Percentiles rank a stretch among this genome's conserved stretches.
These are phyloP conservation scores for Actinia tenebrosa DNA, from an alignment of 64 coral and sea anemone genomes.

Conservation along the genomic window DNA sequence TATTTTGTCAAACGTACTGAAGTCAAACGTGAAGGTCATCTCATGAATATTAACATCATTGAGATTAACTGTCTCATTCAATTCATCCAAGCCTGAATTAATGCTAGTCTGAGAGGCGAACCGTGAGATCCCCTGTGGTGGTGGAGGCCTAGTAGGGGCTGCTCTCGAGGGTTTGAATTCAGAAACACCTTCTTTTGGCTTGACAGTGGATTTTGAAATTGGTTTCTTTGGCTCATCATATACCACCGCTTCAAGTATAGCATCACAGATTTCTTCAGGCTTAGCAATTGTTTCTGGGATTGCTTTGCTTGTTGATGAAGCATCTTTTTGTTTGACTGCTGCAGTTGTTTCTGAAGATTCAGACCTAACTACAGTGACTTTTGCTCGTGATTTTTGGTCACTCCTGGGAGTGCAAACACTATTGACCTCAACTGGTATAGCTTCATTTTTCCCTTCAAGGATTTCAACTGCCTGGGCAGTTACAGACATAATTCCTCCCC, in stretches of 20 bases:
- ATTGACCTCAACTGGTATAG: not conserved
- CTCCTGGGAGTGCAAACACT: not conserved
- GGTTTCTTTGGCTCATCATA: not conserved
- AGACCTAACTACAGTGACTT: not conserved
- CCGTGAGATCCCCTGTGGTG: not conserved
- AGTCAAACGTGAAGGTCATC: constrained; percentile 93
- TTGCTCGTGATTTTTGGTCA: not conserved
- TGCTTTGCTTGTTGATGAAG: not conserved
- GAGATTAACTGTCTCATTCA: constrained; percentile 70
- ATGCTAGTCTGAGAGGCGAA: constrained; percentile 5
- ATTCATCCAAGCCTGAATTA: constrained; percentile 32
- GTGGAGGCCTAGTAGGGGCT: not conserved
- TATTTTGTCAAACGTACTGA: constrained; percentile 86
- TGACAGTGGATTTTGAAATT: not conserved
- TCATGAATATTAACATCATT: constrained; percentile 92
- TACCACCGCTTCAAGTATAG: not conserved
- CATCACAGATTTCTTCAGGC: not conserved
- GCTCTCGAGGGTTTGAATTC: not conserved
- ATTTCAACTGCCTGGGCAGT: constrained; percentile 26
- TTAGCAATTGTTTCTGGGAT: not conserved
- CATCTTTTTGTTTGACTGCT: not conserved
- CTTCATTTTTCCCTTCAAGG: not conserved
- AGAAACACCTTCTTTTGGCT: not conserved
- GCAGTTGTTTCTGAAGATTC: not conserved
- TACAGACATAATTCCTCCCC: constrained; percentile 9